Conservation (phyloP, 2,113 vertebrate species). For the Thryonomys swinderianus region DNA sequence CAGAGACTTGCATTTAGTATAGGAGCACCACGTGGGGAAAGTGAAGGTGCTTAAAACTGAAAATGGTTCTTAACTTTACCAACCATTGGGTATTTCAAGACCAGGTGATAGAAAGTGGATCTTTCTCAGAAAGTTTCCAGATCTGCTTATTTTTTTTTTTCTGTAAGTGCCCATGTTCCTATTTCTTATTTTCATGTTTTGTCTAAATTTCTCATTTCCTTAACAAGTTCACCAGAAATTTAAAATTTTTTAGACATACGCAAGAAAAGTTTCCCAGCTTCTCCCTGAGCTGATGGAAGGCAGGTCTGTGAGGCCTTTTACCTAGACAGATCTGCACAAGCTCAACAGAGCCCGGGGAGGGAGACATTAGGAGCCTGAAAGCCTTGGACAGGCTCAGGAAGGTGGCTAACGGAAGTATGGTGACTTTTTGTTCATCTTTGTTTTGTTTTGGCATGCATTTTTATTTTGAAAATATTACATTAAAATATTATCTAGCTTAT, state of each 20-base stretch:
- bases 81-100: slow-evolving; percentile 21
- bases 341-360: neutral
- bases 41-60: neutral
- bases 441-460: neutral
- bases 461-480: neutral
- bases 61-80: slow-evolving; percentile 34
- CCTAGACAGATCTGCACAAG: neutral
- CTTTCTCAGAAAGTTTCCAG: slow-evolving; percentile 31
- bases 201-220: slow-evolving; percentile 11
- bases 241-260: neutral
- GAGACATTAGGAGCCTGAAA: neutral
- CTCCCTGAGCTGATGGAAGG: neutral
- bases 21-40: neutral
- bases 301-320: neutral
- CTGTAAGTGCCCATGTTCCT: neutral
- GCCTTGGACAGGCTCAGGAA: neutral
- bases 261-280: neutral
- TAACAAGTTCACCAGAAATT: neutral
- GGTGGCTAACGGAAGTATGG: too few species aligned
- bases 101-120: neutral
- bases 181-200: neutral
- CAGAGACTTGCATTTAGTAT: neutral
- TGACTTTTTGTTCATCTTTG: neutral
- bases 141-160: neutral
- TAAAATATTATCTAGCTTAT: slow-evolving; percentile 9